Conservation (phyloP, 2,888 invertebrate species). For the Ophioninae sp. region DNA sequence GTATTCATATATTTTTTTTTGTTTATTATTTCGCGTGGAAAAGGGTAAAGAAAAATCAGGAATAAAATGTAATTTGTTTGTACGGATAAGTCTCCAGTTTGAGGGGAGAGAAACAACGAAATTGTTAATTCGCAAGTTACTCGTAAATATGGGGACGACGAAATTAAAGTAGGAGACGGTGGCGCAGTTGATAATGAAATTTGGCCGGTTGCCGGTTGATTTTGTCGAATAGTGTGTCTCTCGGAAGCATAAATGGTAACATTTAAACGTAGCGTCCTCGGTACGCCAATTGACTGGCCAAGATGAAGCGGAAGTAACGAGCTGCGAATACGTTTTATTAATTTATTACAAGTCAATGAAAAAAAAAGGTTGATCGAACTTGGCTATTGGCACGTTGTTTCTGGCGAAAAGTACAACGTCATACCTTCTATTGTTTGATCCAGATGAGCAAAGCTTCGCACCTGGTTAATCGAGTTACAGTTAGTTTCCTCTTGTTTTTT, state of each 20-base stretch:
- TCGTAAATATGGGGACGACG: slow-evolving; percentile 14
- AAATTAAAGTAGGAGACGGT: slow-evolving; percentile 20
- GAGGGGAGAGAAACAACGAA: slow-evolving; percentile 4
- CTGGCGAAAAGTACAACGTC: slow-evolving; percentile 9
- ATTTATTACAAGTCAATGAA: not conserved
- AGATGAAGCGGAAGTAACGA: not conserved
- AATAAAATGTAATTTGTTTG: slow-evolving; percentile 6
- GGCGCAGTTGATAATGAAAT: slow-evolving; percentile 30
- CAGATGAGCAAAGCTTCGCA: slow-evolving; percentile 1
- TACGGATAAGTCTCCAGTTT: slow-evolving; percentile 1
- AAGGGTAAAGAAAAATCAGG: not conserved
- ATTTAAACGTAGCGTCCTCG: not conserved
- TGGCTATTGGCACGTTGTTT: not conserved
- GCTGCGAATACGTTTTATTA: not conserved
- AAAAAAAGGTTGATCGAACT: not conserved
- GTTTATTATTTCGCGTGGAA: not conserved
- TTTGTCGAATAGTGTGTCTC: slow-evolving; percentile 10
- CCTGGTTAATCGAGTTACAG: slow-evolving; percentile 44
- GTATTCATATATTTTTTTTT: not conserved
- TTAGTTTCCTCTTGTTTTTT: slow-evolving; percentile 13
- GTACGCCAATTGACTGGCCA: not conserved
- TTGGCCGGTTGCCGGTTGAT: slow-evolving; percentile 37
- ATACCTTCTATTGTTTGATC: slow-evolving; percentile 16
- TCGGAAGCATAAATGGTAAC: slow-evolving; percentile 12
- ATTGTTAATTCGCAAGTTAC: slow-evolving; percentile 17